These are phyloP conservation scores for Cololabis saira DNA, from an alignment of 2,113 vertebrate genomes.

Conservation along the genomic window DNA sequence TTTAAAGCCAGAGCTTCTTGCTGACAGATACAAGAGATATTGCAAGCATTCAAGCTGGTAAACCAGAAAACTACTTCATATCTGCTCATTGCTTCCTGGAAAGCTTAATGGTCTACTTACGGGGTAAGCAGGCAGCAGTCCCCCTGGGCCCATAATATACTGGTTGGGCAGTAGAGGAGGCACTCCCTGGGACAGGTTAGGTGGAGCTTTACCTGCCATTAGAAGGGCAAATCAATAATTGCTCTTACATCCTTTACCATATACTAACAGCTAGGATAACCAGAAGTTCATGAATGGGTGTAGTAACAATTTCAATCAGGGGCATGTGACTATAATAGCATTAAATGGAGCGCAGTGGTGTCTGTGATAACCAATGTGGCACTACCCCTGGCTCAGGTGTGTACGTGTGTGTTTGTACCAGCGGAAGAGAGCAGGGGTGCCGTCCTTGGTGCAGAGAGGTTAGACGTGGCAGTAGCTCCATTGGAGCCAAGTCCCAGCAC, in stretches of 20 bases:
- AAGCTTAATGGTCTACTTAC: slow-evolving; percentile 77
- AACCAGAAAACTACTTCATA: too few relatives aligned
- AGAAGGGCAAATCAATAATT: neutral
- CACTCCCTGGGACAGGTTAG: slow-evolving; percentile 94
- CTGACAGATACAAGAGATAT: too few relatives aligned
- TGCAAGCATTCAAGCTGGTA: too few relatives aligned
- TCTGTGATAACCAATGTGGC: neutral
- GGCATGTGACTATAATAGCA: too few relatives aligned
- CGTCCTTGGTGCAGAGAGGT: slow-evolving; percentile 82
- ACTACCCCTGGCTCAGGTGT: too few relatives aligned
- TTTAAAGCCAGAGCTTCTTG: too few relatives aligned
- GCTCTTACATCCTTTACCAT: neutral
- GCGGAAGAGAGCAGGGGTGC: slow-evolving; percentile 88
- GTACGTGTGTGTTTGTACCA: slow-evolving; percentile 50
- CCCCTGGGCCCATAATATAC: slow-evolving; percentile 98
- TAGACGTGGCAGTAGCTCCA: slow-evolving; percentile 80
- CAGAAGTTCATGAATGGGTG: too few relatives aligned
- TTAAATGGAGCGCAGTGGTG: neutral
- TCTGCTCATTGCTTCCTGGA: too few relatives aligned
- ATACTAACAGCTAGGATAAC: too few relatives aligned
- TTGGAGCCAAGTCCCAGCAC: slow-evolving; percentile 86
- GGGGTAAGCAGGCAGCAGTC: slow-evolving; percentile 96
- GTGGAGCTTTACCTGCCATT: slow-evolving; percentile 91
- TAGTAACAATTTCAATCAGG: too few relatives aligned
- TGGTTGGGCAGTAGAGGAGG: slow-evolving; percentile 96